These are phyloP conservation scores for Thecophora atra DNA, from an alignment of 2,888 invertebrate genomes.

Conservation along the genomic window DNA sequence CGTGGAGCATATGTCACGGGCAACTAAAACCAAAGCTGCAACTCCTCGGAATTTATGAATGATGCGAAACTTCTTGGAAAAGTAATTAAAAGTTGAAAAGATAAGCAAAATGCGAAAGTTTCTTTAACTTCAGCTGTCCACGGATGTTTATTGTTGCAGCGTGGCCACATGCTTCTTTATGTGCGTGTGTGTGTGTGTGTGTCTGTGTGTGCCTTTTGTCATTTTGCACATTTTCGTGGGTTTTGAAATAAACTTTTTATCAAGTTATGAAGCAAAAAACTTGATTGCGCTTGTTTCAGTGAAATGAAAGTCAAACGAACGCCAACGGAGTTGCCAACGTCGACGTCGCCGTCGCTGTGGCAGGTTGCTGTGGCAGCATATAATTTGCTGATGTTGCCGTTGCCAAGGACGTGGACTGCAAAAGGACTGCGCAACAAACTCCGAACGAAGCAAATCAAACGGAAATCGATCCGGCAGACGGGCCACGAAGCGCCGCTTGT, in stretches of 20 bases:
- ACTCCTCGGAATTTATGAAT: conserved; percentile 39
- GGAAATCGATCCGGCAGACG: too few relatives aligned
- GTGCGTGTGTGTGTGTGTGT: conserved; percentile 26
- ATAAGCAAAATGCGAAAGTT: conserved; percentile 53
- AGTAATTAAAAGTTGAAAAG: conserved; percentile 62
- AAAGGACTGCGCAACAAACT: background rate
- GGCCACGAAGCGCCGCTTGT: too few relatives aligned
- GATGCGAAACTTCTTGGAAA: conserved; percentile 54
- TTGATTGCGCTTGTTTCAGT: conserved; percentile 23
- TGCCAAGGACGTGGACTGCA: background rate
- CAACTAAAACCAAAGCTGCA: conserved; percentile 22
- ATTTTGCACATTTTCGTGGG: conserved; percentile 32
- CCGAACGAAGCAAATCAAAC: too few relatives aligned
- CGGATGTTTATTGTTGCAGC: conserved; percentile 7
- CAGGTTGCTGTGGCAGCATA: conserved; percentile 8
- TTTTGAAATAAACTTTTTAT: conserved; percentile 39
- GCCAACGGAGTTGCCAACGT: conserved; percentile 53
- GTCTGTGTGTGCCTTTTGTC: conserved; percentile 26
- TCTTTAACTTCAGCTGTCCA: background rate
- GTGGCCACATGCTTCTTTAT: background rate
- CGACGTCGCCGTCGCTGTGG: background rate
- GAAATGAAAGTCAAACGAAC: conserved; percentile 31
- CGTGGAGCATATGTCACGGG: conserved; percentile 21
- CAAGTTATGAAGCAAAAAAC: conserved; percentile 32
- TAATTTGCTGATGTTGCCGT: background rate